Base-by-base conservation (phyloP, 2,797 vertebrate genomes). In the Danionella dracula region DNA sequence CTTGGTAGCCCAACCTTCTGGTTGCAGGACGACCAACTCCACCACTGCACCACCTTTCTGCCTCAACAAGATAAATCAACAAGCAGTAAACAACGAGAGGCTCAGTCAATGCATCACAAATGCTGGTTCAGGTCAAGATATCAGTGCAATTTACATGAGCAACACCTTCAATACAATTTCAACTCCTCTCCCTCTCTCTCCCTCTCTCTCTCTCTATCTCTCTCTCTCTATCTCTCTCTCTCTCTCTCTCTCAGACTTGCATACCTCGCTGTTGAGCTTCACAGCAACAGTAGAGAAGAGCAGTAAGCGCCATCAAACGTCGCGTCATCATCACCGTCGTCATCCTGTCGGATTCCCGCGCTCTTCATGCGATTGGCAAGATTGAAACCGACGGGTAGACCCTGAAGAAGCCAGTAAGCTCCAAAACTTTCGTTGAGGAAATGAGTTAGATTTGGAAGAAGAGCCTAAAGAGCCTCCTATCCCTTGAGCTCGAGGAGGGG, bases 201-300 rank as follows among this genome's bases (percentile, higher is more conserved):
- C 3, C 31, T 8, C 29, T 1, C 10, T 12, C 15, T 2, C 15
- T 4, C 29, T 0, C 29, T 2, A 27, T 1, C 46, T 2, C 46
- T 1, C 27, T 5, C 46, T 15, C 8, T 4, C 23, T 8, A 12
- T 1, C 45, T 4, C 44, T 1, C 19, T 5, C 17, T 1, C 42
- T 6, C 42, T 20, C 44, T 20, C 19, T 7, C 46, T 29, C 32
- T n/a, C 32, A n/a, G 31, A 8, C 11, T 5, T 8, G 74, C 81
- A 78, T 70, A 83, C 81, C 79, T 59, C 79, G 77, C 58, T 77
- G 81, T 72, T 78, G 81, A 66, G 79, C 78, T 21, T 50, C 71
- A 50, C 70, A 70, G 58, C 66, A 70, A 66, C 72, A 55, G 74
- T 76, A 80, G 67, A 79, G 70, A 72, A 81, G 67, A 50, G 55